phyloP scores from a whole-genome alignment of 2,797 vertebrate genomes.

The Dicrostonyx torquatus region DNA sequence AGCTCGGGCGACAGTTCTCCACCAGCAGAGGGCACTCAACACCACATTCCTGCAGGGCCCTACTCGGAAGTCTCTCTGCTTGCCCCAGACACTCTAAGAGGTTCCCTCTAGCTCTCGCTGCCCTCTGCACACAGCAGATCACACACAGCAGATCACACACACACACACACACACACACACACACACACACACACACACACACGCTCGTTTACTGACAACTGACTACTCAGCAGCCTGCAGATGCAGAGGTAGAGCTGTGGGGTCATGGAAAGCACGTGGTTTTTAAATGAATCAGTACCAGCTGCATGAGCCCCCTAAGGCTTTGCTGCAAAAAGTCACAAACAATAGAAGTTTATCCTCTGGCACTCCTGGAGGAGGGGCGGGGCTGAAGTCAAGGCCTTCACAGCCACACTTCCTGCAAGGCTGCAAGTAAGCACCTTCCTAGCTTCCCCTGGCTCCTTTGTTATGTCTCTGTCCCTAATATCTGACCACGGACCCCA shows the following conservation, averaged over 20 bases:
- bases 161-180: too few species aligned
- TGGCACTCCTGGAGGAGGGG: background rate
- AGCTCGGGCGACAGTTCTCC: background rate
- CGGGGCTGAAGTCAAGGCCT: background rate
- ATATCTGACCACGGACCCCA: background rate
- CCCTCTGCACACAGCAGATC: background rate
- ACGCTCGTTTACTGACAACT: background rate
- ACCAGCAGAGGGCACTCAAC: background rate
- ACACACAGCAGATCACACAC: background rate
- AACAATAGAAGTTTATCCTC: background rate
- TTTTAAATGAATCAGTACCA: background rate
- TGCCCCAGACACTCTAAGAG: background rate
- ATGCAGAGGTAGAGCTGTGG: accelerated
- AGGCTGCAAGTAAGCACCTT: background rate
- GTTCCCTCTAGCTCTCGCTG: background rate
- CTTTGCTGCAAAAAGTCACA: background rate
- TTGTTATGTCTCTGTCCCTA: background rate
- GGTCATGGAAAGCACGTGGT: background rate
- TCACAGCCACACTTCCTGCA: background rate
- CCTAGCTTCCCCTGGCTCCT: background rate
- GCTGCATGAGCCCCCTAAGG: background rate
- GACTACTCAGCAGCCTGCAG: background rate
- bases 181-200: too few species aligned
- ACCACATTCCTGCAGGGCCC: background rate
- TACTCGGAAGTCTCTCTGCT: background rate